These are phyloP conservation scores for Euborellia annulipes DNA, from an alignment of 1,140 invertebrate genomes.

Conservation along the genomic window DNA sequence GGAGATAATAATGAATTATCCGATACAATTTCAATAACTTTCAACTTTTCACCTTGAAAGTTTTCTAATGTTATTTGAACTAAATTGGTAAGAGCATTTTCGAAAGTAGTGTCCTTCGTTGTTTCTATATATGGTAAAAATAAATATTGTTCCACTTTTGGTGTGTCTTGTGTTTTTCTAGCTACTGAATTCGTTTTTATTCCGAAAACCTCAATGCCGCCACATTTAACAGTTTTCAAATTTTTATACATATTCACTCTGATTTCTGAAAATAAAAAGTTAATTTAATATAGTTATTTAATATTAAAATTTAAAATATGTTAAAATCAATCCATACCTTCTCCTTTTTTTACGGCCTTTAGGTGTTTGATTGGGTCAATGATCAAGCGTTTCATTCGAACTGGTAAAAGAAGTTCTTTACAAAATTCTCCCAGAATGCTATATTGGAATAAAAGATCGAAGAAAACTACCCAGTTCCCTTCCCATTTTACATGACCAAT, in stretches of 20 bases:
- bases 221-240: too few species aligned
- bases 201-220: too few species aligned
- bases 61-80: constrained; percentile 70
- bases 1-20: constrained; percentile 44
- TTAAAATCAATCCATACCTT: constrained; percentile 13
- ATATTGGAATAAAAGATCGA: constrained; percentile 92
- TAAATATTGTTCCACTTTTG: too few species aligned
- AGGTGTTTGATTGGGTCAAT: constrained; percentile 64
- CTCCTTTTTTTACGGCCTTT: constrained; percentile 26
- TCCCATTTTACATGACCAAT: constrained; percentile 60
- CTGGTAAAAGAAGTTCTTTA: constrained; percentile 70
- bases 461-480: constrained; percentile 80
- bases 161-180: too few species aligned
- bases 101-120: too few species aligned
- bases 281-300: too few species aligned
- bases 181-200: too few species aligned
- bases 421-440: constrained; percentile 59
- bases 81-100: constrained; percentile 42
- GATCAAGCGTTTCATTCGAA: constrained; percentile 59
- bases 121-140: too few species aligned
- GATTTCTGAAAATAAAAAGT: too few species aligned
- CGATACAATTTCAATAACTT: constrained; percentile 54
- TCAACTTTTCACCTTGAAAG: constrained; percentile 48
- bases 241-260: too few species aligned
- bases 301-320: neutral